Percentiles rank a stretch among this genome's conserved stretches.
phyloP scores from a whole-genome alignment of 2,113 vertebrate genomes.

The Entomyzon cyanotis region DNA sequence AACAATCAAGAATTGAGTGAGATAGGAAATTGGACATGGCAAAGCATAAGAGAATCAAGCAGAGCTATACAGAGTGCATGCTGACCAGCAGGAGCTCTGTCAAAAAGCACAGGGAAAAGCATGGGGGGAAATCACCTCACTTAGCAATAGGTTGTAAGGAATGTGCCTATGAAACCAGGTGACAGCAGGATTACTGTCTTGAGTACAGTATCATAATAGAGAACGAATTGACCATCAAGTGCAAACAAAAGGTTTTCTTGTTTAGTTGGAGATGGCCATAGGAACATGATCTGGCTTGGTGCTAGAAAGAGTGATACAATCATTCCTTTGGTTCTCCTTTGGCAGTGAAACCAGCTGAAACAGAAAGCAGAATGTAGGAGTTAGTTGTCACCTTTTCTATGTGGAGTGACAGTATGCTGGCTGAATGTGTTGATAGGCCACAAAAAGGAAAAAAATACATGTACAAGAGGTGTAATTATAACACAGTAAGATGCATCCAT shows the following conservation, averaged over 20 bases:
- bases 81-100: background rate
- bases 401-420: background rate
- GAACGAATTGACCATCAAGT: background rate
- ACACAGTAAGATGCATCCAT: background rate
- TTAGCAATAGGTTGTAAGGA: background rate
- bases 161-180: background rate
- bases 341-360: background rate
- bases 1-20: rapidly evolving
- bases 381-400: background rate
- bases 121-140: background rate
- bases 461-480: background rate
- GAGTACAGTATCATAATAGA: background rate
- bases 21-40: background rate
- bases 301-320: background rate
- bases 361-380: background rate
- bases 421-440: background rate
- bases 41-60: background rate
- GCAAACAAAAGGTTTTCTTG: background rate
- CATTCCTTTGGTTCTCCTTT: background rate
- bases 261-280: background rate
- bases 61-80: background rate
- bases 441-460: background rate
- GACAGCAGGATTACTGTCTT: background rate
- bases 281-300: background rate
- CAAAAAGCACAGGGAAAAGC: background rate